Evolutionary conservation across 2,797 vertebrate genomes (phyloP).

Genomic region (Salarias fasciatus): DNA sequence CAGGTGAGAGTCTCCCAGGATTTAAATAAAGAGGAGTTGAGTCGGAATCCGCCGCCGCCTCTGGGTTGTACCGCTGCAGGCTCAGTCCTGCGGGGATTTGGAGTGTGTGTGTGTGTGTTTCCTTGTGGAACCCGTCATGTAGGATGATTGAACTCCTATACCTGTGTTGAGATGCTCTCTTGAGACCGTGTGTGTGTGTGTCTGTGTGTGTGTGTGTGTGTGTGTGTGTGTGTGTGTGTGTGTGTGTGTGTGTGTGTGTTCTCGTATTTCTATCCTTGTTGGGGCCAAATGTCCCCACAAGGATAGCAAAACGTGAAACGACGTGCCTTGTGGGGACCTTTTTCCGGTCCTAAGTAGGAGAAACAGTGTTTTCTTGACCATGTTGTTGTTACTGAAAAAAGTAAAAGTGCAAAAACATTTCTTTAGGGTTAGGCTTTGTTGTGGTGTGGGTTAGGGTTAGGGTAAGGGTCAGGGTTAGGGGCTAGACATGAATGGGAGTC

Average conservation of each 20-base stretch:
- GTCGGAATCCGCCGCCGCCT: conserved; percentile 59
- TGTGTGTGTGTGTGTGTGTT: neutral
- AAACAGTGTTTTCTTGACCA: no score
- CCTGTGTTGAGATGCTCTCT: conserved; percentile 43
- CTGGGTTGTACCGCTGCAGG: conserved; percentile 63
- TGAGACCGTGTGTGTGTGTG: conserved; percentile 12
- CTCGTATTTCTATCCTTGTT: no score
- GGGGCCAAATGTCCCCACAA: no score
- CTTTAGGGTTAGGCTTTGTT: no score
- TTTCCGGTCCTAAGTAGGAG: no score
- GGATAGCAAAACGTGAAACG: no score
- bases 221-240: neutral
- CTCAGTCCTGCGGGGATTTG: conserved; percentile 58
- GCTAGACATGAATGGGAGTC: no score
- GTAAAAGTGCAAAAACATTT: no score
- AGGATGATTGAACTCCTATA: conserved; percentile 58
- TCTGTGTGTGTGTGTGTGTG: neutral
- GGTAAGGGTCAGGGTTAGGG: no score
- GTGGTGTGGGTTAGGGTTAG: no score
- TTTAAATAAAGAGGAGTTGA: conserved; percentile 56
- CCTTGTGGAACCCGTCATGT: conserved; percentile 53
- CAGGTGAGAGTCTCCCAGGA: conserved; percentile 63
- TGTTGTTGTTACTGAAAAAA: no score
- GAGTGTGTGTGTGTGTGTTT: conserved; percentile 48
- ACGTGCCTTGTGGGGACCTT: no score